These are phyloP conservation scores for Leptopilina myrica DNA, from an alignment of 2,888 invertebrate species.

Conservation along the genomic window DNA sequence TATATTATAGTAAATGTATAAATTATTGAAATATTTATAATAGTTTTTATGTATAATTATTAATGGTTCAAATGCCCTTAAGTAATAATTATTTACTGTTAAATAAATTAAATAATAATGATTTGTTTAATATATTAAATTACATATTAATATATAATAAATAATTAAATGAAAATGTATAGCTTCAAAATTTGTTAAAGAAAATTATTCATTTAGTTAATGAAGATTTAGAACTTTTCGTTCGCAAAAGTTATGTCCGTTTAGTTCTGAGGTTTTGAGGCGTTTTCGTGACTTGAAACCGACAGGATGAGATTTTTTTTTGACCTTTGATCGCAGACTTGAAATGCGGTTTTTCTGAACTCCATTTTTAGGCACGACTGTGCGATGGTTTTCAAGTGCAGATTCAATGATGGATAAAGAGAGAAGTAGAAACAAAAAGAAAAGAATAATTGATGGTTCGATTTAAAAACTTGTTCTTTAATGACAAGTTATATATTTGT, in stretches of 20 bases:
- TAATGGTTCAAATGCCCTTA: too few species aligned
- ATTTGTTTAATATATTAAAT: too few species aligned
- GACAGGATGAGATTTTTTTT: conserved; percentile 31
- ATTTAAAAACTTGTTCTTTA: neutral
- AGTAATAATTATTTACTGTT: too few species aligned
- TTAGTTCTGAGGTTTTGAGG: neutral
- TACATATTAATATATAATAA: too few species aligned
- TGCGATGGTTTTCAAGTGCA: neutral
- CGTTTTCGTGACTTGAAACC: conserved; percentile 11
- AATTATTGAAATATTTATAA: too few species aligned
- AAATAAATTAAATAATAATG: too few species aligned
- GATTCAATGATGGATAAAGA: conserved; percentile 1
- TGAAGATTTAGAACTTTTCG: neutral
- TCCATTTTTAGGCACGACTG: conserved; percentile 17
- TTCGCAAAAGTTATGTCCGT: neutral
- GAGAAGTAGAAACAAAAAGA: neutral
- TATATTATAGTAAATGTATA: too few species aligned
- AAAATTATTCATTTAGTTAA: neutral
- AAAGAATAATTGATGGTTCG: neutral
- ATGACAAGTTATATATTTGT: neutral
- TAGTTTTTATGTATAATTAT: too few species aligned
- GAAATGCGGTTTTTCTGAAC: conserved; percentile 7
- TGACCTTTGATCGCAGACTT: neutral
- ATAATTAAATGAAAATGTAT: too few species aligned
- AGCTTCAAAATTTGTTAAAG: too few species aligned